Base-by-base conservation (phyloP, 2,888 invertebrate species). In the Zootermopsis nevadensis region DNA sequence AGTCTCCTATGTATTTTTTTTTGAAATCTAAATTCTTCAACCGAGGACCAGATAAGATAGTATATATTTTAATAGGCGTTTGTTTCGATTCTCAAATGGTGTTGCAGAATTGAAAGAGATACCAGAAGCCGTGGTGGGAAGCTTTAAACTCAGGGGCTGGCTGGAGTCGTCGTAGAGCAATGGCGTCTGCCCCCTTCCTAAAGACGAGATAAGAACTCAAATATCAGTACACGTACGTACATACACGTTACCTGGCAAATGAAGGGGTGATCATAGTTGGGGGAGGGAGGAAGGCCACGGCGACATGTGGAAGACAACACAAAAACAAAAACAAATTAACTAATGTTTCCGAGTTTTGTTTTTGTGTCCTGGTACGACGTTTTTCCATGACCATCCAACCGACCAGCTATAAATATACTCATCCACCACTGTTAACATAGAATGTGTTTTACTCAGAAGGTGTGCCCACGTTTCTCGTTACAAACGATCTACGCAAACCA, bases 361-460 rank as follows among this genome's bases (percentile, higher is more conserved):
- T 60, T 60, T n/a, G 42, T 60, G 2, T 60, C 1, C 60, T 27
- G 10, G n/a, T n/a, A 60, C n/a, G 60, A n/a, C n/a, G 60, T 2
- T 60, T 60, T 60, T n/a, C 60, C 60, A n/a, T n/a, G n/a, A 60
- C 12, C 60, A 4, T 27, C 27, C 60, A n/a, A 27, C 24, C 60
- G 24, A n/a, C 60, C 24, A n/a, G 6, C 60, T 60, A 60, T n/a
- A 60, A 60, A 60, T 60, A 60, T 48, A 60, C 60, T 7, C 24
- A 60, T 60, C 60, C n/a, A 60, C 2, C 42, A n/a, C n/a, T n/a
- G 60, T 60, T 60, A n/a, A n/a, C 60, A 60, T 60, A 60, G n/a
- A 60, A n/a, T n/a, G 60, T 60, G 60, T 60, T 48, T n/a, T 60
- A n/a, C 12, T 60, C n/a, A n/a, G 27, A 27, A n/a, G 4, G 60